Evolutionary conservation across 2,888 invertebrate species (phyloP), one percentile per base, ranked within the genome.

Genomic region (Hermaeophaga mercurialis): DNA sequence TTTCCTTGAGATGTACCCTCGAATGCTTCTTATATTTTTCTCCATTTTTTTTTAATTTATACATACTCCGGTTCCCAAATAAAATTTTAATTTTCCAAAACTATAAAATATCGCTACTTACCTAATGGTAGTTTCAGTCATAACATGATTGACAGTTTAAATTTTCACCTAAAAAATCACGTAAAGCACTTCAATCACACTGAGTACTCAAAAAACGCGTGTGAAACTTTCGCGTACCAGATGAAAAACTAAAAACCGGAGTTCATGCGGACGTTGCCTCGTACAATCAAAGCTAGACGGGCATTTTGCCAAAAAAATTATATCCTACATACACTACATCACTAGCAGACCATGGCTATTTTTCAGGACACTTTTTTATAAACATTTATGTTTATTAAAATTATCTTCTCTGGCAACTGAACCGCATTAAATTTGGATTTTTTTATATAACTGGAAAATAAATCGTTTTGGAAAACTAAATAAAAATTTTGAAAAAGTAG

Each of bases 221-320:
- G 48, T 50, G 58, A 61, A 47, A 54, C 58, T 54, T 53, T 41
- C 49, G 50, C 44, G 60, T 57, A 61, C 61, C 44, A 55, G 57
- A 54, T 58, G 56, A 49, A 62, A 58, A 56, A 59, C 48, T 38
- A 49, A 62, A 58, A 56, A 59, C 48, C n/a, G 38, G 55, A 62
- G 56, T 56, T 58, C 50, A 53, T 26, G 57, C 50, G 63, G 63
- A 50, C 60, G 58, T 60, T 63, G 62, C 63, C 60, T 58, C 59
- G 47, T 26, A 41, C 54, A 54, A 59, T 54, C 44, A 50, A 50
- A 33, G 28, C 39, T 41, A 36, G 43, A 63, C 57, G 66, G 66
- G 60, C 44, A 17, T 7, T 19, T 14, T 63, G 65, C 66, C 50
- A 52, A 52, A 66, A 65, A 60, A 61, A 60, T 58, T 61, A 57